Conservation (phyloP, 2,888 invertebrate species). For the Galeruca laticollis region DNA sequence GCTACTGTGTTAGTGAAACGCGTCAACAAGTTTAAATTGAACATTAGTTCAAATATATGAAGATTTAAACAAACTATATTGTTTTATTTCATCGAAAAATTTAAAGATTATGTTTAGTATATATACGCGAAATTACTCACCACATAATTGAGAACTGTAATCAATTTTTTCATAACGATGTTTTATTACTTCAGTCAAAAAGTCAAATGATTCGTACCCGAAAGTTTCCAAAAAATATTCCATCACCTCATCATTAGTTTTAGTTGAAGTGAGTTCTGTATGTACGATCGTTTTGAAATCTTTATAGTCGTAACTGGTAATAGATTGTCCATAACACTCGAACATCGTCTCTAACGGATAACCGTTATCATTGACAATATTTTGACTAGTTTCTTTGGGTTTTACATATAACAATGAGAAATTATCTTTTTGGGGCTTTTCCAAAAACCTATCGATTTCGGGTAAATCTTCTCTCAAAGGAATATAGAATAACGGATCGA, state of each 20-base stretch:
- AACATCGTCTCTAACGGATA: constrained; percentile 55
- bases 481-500: constrained; percentile 54
- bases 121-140: too few relatives aligned
- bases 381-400: constrained; percentile 39
- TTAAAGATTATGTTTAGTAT: too few relatives aligned
- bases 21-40: too few relatives aligned
- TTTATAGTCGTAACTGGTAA: constrained; percentile 55
- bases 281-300: constrained; percentile 56
- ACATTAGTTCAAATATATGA: too few relatives aligned
- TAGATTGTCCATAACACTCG: constrained; percentile 53
- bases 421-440: constrained; percentile 46
- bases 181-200: constrained; percentile 61
- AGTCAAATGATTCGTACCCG: constrained; percentile 78
- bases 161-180: constrained; percentile 56
- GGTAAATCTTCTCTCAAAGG: constrained; percentile 55
- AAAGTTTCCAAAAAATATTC: constrained; percentile 89
- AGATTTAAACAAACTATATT: too few relatives aligned
- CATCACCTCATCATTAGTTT: constrained; percentile 73
- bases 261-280: constrained; percentile 54
- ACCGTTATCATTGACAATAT: constrained; percentile 22
- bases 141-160: constrained; percentile 46
- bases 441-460: constrained; percentile 48
- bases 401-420: constrained; percentile 50
- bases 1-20: too few relatives aligned
- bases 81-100: too few relatives aligned